Evolutionary conservation across 2,797 vertebrate species (phyloP), one percentile per base, ranked within the genome.

Genomic region (Hypotaenidia philippensis): DNA sequence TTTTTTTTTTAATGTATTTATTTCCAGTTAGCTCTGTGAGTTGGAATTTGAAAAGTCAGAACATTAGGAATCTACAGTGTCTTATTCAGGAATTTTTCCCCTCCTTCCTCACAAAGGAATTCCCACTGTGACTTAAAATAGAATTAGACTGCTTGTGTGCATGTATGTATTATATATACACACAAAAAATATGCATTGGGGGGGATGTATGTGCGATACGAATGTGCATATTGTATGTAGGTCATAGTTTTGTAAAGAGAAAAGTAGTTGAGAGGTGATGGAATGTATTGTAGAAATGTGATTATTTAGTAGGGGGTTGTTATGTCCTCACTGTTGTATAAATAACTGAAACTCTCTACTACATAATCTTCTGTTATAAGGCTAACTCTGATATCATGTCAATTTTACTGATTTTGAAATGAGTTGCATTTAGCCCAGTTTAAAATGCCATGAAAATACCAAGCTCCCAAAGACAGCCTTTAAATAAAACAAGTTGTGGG

Each of bases 101-200:
- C 93, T 96, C 94, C 79, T 95, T 98, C 97, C 97, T 98, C 97
- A 97, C 97, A 97, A 98, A 98, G 97, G 97, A 98, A 98, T 98
- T 98, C 98, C 98, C 98, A 98, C 97, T 98, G 98, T 98, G 98
- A 98, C 97, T 98, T 98, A 97, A 98, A 96, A 97, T 98, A 98
- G 94, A 98, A 97, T 96, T 98, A 97, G 97, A 97, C 96, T 97
- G 96, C 97, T 97, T 96, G 97, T 98, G 97, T 98, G 97, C 97
- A 97, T 97, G 96, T 98, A 96, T 97, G 93, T 97, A 95, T 98
- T 95, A 97, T 97, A 97, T 98, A 98, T 97, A 98, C 97, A 98
- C 97, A 98, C 97, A 97, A 94, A 98, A 98, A 97, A 97, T 97
- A 97, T 97, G 97, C 97, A 97, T 98, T 69, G 96, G 96, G 96